These are phyloP conservation scores for Andricus grossulariae DNA, from an alignment of 1,140 invertebrate genomes.

Conservation along the genomic window DNA sequence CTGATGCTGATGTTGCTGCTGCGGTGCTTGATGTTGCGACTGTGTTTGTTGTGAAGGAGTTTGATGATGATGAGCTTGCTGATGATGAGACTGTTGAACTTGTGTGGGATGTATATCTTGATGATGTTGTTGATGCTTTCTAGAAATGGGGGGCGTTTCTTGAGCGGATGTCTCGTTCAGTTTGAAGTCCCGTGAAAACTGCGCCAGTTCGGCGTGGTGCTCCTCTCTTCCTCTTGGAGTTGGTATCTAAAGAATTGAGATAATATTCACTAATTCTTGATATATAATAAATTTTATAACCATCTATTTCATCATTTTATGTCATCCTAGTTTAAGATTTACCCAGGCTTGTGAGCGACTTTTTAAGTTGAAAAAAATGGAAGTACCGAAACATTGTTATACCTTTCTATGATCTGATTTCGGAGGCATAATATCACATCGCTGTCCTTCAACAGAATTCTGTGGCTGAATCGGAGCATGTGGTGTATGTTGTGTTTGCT, in stretches of 20 bases:
- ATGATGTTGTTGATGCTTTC: conserved; percentile 65
- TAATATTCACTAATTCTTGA: not conserved
- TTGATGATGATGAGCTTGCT: conserved; percentile 9
- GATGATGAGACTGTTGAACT: conserved; percentile 39
- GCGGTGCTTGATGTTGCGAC: conserved; percentile 57
- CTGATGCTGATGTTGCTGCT: conserved; percentile 53
- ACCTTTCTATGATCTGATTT: conserved; percentile 71
- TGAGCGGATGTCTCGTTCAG: conserved; percentile 70
- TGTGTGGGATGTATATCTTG: conserved; percentile 37
- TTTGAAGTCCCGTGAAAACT: conserved; percentile 79
- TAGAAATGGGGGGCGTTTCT: conserved; percentile 58
- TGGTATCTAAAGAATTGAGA: conserved; percentile 36
- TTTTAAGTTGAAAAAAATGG: too few species aligned
- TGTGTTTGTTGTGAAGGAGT: conserved; percentile 55
- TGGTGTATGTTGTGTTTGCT: conserved; percentile 61
- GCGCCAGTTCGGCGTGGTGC: conserved; percentile 77
- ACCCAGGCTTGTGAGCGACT: too few species aligned
- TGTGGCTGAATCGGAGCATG: conserved; percentile 64
- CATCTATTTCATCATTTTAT: too few species aligned
- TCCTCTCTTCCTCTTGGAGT: conserved; percentile 73
- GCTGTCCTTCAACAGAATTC: conserved; percentile 65
- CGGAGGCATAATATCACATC: conserved; percentile 62
- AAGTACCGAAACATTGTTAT: not conserved
- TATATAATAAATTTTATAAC: too few species aligned
- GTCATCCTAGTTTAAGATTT: too few species aligned